phyloP scores from a whole-genome alignment of 2,113 vertebrate species.

The Oryctolagus cuniculus region mOryCun1.1 NC_091438.1:82689001-82689500 shows the following conservation, averaged over 20 bases:
- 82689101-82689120: too few species aligned
- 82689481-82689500: background rate
- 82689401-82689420: background rate
- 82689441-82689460: background rate
- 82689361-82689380: background rate
- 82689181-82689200: too few species aligned
- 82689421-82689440: background rate
- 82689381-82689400: slow-evolving; percentile 17
- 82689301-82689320: background rate
- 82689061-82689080: too few species aligned
- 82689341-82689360: background rate
- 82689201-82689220: too few species aligned
- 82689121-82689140: too few species aligned
- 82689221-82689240: too few species aligned
- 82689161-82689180: too few species aligned
- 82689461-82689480: background rate
- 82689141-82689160: too few species aligned
- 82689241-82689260: background rate
- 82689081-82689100: too few species aligned
- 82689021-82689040: too few species aligned
- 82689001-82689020: too few species aligned
- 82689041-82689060: too few species aligned
- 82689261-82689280: background rate
- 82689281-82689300: background rate
- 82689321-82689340: background rate